phyloP scores from a whole-genome alignment of 2,113 vertebrate genomes.

The Trinectes maculatus region DNA sequence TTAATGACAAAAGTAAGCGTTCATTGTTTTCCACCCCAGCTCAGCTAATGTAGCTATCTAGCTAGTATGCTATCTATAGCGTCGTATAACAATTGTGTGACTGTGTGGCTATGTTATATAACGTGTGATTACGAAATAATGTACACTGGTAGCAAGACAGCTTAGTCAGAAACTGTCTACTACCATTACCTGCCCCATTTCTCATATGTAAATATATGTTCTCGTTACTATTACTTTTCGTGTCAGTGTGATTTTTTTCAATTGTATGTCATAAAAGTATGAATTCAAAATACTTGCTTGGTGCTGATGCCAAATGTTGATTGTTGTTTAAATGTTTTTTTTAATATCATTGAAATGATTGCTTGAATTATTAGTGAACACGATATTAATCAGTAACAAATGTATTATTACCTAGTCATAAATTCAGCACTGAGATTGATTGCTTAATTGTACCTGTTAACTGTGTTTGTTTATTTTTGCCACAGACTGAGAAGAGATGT shows the following conservation, averaged over 20 bases:
- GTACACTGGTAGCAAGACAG: too few species aligned
- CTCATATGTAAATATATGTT: too few species aligned
- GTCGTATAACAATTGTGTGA: background rate
- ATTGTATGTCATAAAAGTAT: background rate
- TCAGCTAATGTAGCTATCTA: slow-evolving; percentile 39
- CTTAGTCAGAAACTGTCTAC: too few species aligned
- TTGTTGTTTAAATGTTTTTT: too few species aligned
- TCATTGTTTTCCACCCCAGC: background rate
- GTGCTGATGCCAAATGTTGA: background rate
- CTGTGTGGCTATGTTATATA: too few species aligned
- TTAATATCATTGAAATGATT: too few species aligned
- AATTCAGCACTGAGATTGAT: background rate
- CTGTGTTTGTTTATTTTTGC: slow-evolving; percentile 20
- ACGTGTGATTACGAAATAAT: too few species aligned
- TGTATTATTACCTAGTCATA: background rate
- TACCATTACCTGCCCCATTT: too few species aligned
- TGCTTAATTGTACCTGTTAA: background rate
- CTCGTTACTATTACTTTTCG: too few species aligned
- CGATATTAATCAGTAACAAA: background rate
- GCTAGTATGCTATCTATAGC: background rate
- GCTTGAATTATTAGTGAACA: background rate
- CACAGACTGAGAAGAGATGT: slow-evolving; percentile 76
- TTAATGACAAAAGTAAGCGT: slow-evolving; percentile 60
- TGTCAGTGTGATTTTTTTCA: too few species aligned
- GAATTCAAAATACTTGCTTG: too few species aligned